These are phyloP conservation scores for Andrena bucephala DNA, from an alignment of 2,888 invertebrate genomes.

Conservation along the genomic window DNA sequence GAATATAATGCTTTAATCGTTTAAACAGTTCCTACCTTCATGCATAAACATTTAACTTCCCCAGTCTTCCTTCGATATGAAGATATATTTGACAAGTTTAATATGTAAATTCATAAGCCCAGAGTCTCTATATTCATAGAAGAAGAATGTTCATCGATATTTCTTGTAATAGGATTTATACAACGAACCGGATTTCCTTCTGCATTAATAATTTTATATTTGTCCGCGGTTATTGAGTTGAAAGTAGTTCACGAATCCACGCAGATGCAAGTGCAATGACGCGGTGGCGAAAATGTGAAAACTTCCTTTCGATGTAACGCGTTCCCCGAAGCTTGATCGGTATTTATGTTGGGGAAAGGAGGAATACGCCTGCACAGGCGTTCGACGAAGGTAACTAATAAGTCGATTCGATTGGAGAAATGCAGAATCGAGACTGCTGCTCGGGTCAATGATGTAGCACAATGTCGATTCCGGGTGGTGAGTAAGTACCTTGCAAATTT, in stretches of 20 bases:
- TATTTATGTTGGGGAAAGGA: slow-evolving; percentile 28
- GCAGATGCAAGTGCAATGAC: background rate
- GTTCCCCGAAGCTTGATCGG: background rate
- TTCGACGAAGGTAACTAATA: slow-evolving; percentile 33
- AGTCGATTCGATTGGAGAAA: slow-evolving; percentile 11
- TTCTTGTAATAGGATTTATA: background rate
- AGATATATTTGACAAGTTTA: too few species aligned
- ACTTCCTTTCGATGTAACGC: background rate
- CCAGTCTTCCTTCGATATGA: too few species aligned
- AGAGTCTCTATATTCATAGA: background rate
- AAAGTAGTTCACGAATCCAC: background rate
- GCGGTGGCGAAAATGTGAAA: background rate
- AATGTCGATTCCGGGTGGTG: background rate
- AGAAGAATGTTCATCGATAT: background rate
- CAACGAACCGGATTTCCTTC: slow-evolving; percentile 1
- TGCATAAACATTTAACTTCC: too few species aligned
- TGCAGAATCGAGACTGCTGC: slow-evolving; percentile 15
- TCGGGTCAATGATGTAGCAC: slow-evolving; percentile 6
- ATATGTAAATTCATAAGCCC: background rate
- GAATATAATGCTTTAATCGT: too few species aligned
- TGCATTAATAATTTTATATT: background rate
- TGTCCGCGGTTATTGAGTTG: background rate
- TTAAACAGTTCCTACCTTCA: too few species aligned
- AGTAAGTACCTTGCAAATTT: slow-evolving; percentile 29
- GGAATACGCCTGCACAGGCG: background rate